These are phyloP conservation scores for Pogona vitticeps DNA, from an alignment of 2,113 vertebrate genomes.

Conservation along the genomic window DNA sequence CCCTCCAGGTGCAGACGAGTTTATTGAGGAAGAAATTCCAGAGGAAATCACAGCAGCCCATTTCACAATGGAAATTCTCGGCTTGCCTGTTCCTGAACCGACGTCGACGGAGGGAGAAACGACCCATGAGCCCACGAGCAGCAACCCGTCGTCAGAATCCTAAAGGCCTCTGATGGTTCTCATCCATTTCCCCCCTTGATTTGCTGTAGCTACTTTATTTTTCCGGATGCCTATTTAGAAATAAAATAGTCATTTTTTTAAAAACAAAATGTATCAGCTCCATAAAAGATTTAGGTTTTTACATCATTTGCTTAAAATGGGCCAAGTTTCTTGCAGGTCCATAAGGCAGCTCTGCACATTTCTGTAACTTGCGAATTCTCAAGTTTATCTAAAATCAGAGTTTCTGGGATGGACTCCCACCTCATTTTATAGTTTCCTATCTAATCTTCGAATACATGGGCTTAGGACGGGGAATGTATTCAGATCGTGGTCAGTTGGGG, in stretches of 20 bases:
- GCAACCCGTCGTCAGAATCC: rapidly evolving
- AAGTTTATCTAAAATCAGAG: background rate
- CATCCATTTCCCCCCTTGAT: background rate
- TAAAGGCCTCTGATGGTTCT: background rate
- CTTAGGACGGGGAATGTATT: background rate
- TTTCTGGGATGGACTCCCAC: no score
- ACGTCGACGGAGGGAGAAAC: background rate
- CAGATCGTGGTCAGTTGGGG: background rate
- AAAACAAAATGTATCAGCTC: background rate
- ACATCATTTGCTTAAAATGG: background rate
- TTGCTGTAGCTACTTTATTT: conserved; percentile 3
- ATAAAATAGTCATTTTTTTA: background rate
- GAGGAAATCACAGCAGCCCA: conserved; percentile 82
- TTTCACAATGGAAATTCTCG: conserved; percentile 84
- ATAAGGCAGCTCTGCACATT: background rate
- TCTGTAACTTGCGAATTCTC: background rate
- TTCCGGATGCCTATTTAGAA: conserved; percentile 2
- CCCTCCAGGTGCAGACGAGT: conserved; percentile 69
- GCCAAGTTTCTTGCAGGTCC: no score
- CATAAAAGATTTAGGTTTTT: background rate
- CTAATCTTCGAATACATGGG: no score
- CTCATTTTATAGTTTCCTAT: background rate
- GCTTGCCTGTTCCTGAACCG: conserved; percentile 71
- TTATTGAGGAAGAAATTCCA: conserved; percentile 81
- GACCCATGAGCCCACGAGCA: background rate